These are phyloP conservation scores for Porites lobata DNA, from an alignment of 92 coral and sea anemone species.

Conservation along the genomic window DNA sequence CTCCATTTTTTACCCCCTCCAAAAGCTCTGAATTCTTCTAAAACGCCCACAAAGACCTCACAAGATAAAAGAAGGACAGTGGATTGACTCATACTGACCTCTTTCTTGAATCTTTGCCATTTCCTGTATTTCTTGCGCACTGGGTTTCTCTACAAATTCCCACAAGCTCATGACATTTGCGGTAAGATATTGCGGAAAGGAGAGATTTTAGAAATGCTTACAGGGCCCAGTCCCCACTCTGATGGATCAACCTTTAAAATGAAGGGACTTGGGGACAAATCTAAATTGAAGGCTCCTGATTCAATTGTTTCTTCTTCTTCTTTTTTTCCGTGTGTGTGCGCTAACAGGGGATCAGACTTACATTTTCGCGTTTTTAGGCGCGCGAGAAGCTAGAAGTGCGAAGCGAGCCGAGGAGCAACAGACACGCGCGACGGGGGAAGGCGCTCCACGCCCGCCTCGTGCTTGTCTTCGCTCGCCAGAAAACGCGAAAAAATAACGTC, in stretches of 20 bases:
- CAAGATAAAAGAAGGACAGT: neutral
- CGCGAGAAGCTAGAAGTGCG: no score
- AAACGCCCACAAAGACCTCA: neutral
- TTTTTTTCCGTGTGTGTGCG: no score
- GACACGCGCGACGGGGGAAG: no score
- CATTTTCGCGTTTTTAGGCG: no score
- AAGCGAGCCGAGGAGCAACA: no score
- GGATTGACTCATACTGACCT: conserved; percentile 15
- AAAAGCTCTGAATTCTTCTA: neutral
- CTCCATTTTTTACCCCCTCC: neutral
- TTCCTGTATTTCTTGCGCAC: conserved; percentile 84
- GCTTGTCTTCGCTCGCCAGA: no score
- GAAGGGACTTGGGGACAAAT: neutral
- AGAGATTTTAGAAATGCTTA: neutral
- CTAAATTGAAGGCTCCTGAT: no score
- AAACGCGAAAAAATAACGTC: no score
- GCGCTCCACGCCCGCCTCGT: no score
- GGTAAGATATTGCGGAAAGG: no score
- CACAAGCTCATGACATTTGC: conserved; percentile 58
- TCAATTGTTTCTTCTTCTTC: no score
- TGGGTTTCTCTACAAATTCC: conserved; percentile 83
- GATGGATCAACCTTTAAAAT: neutral
- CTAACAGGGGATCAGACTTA: no score
- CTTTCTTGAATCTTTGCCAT: conserved; percentile 84
- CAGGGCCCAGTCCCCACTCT: conserved; percentile 4